A percentile compares a stretch with the other conserved stretches of the same genome.
Conservation (phyloP, 2,888 invertebrate genomes). For the Lithophane semibrunnea region DNA sequence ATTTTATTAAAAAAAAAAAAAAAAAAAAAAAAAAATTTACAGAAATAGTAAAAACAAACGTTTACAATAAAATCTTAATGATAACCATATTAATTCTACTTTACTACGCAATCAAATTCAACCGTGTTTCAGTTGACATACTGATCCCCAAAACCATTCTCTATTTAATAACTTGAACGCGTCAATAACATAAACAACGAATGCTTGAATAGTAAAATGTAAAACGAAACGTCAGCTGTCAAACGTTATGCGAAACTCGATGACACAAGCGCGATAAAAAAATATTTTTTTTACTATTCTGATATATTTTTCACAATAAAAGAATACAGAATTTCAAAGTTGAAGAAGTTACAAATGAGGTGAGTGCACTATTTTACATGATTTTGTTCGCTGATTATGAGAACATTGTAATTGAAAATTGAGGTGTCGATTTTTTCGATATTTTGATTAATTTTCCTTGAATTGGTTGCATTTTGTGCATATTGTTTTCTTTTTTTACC, state of each 20-base stretch:
- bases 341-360: conserved; percentile 69
- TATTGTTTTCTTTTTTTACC: conserved; percentile 33
- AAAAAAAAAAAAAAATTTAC: too few relatives aligned
- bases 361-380: conserved; percentile 53
- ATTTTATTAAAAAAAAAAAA: too few relatives aligned
- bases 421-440: conserved; percentile 29
- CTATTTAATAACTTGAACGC: conserved; percentile 45
- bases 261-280: conserved; percentile 33
- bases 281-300: conserved; percentile 48
- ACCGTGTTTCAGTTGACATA: conserved; percentile 4
- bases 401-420: conserved; percentile 8
- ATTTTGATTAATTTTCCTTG: conserved; percentile 42
- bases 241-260: conserved; percentile 46
- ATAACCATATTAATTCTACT: not conserved
- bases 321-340: conserved; percentile 39
- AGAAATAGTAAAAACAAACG: not conserved
- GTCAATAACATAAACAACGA: conserved; percentile 49
- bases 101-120: not conserved
- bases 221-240: conserved; percentile 58
- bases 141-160: conserved; percentile 49
- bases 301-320: conserved; percentile 36
- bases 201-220: conserved; percentile 36
- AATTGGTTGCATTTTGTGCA: conserved; percentile 49
- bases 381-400: not conserved
- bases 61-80: not conserved